Evolutionary conservation across 2,113 vertebrate species (phyloP), one percentile per base, ranked within the genome.

Genomic region (Nothocercus julius): DNA sequence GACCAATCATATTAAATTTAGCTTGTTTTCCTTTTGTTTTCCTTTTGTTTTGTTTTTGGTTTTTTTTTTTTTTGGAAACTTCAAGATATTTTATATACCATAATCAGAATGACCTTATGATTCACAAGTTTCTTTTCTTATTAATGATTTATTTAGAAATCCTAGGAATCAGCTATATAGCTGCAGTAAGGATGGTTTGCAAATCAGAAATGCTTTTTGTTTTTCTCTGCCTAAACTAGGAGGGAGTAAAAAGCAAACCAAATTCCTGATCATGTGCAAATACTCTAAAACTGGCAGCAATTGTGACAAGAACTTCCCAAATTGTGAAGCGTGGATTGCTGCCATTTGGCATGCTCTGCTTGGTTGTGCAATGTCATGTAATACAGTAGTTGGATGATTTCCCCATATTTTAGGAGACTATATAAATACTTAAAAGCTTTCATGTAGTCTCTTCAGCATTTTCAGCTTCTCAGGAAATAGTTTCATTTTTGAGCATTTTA

Each of bases 331-430:
- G 1, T 93, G 80, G 67, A 80, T 94, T 79, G 30, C 49, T 82
- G 90, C 82, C 91, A 79, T 82, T 86, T 95, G 79, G 84, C 84
- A 49, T 6, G 28, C 28, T 72, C 76, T 42, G 17, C 62, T 54
- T 4, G 12, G 45, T 74, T 82, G 58, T 92, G 25, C 67, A 58
- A 28, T 51, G 56, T 86, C 80, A 63, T 82, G 92, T 80, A 93
- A 76, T 74, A 92, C 89, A 87, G 92, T 95, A 95, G 84, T 80
- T 93, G 87, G 54, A 92, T 87, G 63, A 69, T 66, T 93, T 82
- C 91, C 16, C 82, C 59, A 40, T 77, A 75, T 92, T 96, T 95
- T 87, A 42, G 30, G 75, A 75, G 67, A 34, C 66, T 72, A 20
- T 75, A 58, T 72, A 85, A 90, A 27, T 44, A 58, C 51, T 79